Base-by-base conservation (phyloP, 2,113 vertebrate genomes). In the Apistogramma diplotaenia region DNA sequence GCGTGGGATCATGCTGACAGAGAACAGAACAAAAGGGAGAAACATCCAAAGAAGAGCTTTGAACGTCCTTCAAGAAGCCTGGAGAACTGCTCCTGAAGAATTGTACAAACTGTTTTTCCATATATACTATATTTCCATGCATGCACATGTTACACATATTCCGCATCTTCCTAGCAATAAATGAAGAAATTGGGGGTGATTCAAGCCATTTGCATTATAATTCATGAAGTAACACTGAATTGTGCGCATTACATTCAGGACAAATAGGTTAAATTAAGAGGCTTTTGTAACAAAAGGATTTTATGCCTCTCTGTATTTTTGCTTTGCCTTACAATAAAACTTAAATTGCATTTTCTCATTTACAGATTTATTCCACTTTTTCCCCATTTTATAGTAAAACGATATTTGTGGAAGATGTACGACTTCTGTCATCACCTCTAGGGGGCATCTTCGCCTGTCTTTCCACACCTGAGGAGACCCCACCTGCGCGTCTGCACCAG, bases 401-500 rank as follows among this genome's bases (percentile, higher is more conserved):
- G 19, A 16, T 2, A n/a, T 5, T 33, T 43, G 31, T 4, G 21
- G 29, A 21, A 23, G 15, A 6, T 1, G 0, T 2, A 18, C 3
- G 8, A 3, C 75, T 81, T 74, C 27, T 21, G 15, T 15, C 29
- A 60, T 65, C 57, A 79, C 83, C 89, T 77, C 60, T 16, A 88
- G 89, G 77, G 85, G 89, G 86, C 83, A 15, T 57, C 11, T 33
- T 40, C 40, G 2, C 25, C 35, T 11, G 4, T 65, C 53, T 31
- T 29, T 15, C 43, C 49, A 80, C 83, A 92, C 83, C 83, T 83
- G 83, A 78, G 51, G 49, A 62, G 9, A 73, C 8, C 37, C 35
- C 81, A 89, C 87, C 78, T 87, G 83, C 25, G 10, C 65, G 62
- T 58, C n/a, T 58, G 57, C 78, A 87, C 79, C 73, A 31, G 15